A percentile compares a stretch with the other conserved stretches of the same genome.
Conservation (phyloP, 2,797 vertebrate genomes). For the Macropus fuliginosus region DNA sequence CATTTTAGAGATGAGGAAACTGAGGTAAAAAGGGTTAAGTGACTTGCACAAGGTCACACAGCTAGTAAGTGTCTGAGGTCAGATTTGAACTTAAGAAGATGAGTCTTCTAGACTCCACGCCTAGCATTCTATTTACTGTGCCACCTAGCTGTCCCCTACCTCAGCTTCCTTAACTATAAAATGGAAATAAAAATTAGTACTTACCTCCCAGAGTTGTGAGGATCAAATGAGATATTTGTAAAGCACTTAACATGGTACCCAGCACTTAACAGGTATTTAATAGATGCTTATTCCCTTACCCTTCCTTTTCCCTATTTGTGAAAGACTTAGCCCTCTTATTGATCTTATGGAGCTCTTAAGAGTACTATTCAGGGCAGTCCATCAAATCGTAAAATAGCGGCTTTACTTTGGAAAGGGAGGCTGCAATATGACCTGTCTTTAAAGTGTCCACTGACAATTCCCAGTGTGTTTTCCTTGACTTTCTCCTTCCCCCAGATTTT, state of each 20-base stretch:
- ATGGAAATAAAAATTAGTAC: neutral
- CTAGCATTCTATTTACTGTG: neutral
- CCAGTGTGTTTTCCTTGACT: constrained; percentile 82
- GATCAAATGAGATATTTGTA: neutral
- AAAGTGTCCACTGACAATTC: neutral
- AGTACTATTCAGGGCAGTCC: neutral
- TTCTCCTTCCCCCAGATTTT: constrained; percentile 85
- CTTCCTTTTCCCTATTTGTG: neutral
- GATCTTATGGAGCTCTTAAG: neutral
- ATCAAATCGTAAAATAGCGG: neutral
- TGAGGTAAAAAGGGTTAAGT: neutral
- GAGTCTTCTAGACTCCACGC: neutral
- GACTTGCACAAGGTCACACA: neutral
- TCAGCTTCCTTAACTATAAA: neutral
- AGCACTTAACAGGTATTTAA: neutral
- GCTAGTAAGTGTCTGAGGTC: neutral
- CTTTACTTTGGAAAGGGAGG: neutral
- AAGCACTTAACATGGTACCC: neutral
- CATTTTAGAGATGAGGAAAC: neutral
- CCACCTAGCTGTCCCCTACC: neutral
- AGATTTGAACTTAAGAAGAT: neutral
- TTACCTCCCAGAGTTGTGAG: neutral
- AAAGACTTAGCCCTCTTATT: neutral
- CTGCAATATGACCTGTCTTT: neutral
- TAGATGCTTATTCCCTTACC: neutral